Conservation (phyloP, 1,140 invertebrate genomes). For the Lamellibrachia luymesi region DNA sequence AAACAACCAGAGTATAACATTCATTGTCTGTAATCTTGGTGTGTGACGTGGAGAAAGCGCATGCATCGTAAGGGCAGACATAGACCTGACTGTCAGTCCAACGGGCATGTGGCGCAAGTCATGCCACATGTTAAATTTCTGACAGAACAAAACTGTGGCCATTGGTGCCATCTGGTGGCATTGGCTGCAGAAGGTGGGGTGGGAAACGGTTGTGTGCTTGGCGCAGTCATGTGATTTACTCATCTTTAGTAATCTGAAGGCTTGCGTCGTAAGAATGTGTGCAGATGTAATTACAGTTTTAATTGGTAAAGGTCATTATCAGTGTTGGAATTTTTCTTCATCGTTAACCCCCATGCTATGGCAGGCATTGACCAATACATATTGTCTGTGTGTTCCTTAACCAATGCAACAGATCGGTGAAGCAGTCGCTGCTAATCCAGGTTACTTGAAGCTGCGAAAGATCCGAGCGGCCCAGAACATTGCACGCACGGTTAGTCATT, state of each 20-base stretch:
- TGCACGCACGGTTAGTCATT: slow-evolving; percentile 82
- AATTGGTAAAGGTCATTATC: not conserved
- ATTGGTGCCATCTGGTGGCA: not conserved
- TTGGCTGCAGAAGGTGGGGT: not conserved
- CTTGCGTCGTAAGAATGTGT: not conserved
- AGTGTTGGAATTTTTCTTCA: no score
- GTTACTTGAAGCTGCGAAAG: slow-evolving; percentile 96
- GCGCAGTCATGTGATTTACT: slow-evolving; percentile 23
- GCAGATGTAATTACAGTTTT: not conserved
- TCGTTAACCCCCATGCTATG: no score
- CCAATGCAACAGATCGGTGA: slow-evolving; percentile 86
- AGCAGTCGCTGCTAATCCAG: slow-evolving; percentile 91
- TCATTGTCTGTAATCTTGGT: slow-evolving; percentile 43
- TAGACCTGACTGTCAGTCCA: slow-evolving; percentile 25
- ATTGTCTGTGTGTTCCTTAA: slow-evolving; percentile 12
- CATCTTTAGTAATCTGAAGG: slow-evolving; percentile 58
- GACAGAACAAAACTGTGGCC: not conserved
- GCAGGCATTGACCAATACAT: not conserved
- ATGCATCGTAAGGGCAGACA: slow-evolving; percentile 35
- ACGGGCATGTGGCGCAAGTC: slow-evolving; percentile 16
- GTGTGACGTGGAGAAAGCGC: slow-evolving; percentile 24
- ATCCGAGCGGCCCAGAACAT: slow-evolving; percentile 96
- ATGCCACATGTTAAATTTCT: not conserved
- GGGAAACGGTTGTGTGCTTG: not conserved
- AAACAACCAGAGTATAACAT: slow-evolving; percentile 10